Conservation (phyloP, 2,113 vertebrate species). For the Grammomys surdaster region DNA sequence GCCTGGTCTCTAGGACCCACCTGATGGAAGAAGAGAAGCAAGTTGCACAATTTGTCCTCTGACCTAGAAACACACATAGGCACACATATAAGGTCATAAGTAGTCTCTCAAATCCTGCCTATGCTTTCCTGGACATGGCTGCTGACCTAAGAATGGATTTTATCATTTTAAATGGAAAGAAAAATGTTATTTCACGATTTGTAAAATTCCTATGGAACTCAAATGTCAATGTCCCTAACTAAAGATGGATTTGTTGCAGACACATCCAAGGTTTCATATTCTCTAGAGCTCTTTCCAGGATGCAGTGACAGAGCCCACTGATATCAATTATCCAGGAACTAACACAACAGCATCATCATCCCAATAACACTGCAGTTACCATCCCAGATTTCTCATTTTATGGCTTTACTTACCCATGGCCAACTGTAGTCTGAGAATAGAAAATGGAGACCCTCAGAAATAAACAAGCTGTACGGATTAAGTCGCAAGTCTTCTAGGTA, state of each 20-base stretch:
- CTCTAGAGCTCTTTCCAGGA: accelerated
- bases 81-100: too few relatives aligned
- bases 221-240: not conserved
- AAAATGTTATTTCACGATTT: not conserved
- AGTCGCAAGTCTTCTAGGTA: too few relatives aligned
- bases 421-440: not conserved
- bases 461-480: too few relatives aligned
- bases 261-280: accelerated
- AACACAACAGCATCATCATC: not conserved
- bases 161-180: not conserved
- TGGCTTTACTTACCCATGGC: not conserved
- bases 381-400: not conserved
- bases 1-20: not conserved
- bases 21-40: not conserved
- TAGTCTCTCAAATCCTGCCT: not conserved
- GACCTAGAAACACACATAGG: not conserved
- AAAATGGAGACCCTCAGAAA: not conserved
- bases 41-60: not conserved
- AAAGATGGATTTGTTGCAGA: not conserved
- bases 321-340: not conserved
- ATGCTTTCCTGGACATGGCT: not conserved
- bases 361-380: not conserved
- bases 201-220: not conserved
- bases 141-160: not conserved
- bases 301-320: not conserved